Evolutionary conservation across 2,797 vertebrate species (phyloP), one percentile per base, ranked within the genome.

Genomic region (Cryptoblepharus egeriae): DNA sequence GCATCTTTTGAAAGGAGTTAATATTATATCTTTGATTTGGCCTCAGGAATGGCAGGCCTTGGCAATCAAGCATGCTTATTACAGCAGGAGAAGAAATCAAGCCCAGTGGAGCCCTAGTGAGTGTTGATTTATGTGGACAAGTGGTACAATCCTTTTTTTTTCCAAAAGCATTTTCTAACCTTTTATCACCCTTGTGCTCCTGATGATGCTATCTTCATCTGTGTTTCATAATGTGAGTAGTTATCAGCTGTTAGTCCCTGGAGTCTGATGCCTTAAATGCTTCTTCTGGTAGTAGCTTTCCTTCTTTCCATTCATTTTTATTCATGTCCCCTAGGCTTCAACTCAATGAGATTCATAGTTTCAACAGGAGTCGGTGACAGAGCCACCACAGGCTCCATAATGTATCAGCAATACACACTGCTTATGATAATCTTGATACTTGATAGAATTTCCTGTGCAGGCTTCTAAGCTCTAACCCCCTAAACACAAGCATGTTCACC

Each of bases 41-140:
- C 80, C 82, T 85, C 82, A 88, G 87, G 85, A 94, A 92, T 88
- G 91, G 75, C 87, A 92, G 85, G 73, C 71, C 76, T 85, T 92
- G 88, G 88, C 88, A 94, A 94, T 94, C 93, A 94, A 91, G 85
- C 88, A 85, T 88, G 87, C 77, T 92, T 94, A 88, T 93, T 93
- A 92, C 16, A 88, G 74, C 68, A 83, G 79, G 70, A 75, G 68
- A 86, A 85, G 77, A 78, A 88, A 84, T 73, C 68, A 69, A 85
- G 63, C 52, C 79, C 60, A 60, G 1, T 13, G 30, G 71, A 89
- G 68, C 69, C 78, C 78, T 82, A 82, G 64, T 37, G 78, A 64
- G 39, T 77, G 32, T 52, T 45, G 78, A 88, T 91, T 92, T 84
- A 87, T 92, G 80, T 91, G 88, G 85, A 93, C 92, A 87, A 76